Conservation (phyloP, 2,113 vertebrate genomes). For the Rhizomys pruinosus region DNA sequence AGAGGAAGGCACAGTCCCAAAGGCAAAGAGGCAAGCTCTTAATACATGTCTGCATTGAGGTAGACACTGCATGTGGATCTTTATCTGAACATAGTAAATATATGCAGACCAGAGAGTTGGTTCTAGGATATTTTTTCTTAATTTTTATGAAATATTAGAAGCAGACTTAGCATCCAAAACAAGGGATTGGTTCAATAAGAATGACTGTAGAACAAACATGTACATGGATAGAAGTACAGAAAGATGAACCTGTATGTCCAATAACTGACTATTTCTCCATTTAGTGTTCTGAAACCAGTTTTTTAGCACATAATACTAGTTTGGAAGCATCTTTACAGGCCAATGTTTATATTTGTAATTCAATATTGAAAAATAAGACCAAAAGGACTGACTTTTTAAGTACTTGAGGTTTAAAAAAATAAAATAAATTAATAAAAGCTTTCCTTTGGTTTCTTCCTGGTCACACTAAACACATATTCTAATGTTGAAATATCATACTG, state of each 20-base stretch:
- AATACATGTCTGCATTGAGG: background rate
- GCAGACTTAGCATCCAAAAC: background rate
- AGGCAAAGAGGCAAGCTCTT: conserved; percentile 11
- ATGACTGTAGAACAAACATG: background rate
- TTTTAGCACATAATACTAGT: background rate
- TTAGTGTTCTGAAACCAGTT: background rate
- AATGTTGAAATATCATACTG: accelerated
- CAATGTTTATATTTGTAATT: background rate
- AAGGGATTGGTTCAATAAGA: background rate
- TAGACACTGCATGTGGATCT: background rate
- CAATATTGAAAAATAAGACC: background rate
- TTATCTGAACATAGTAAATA: conserved; percentile 31
- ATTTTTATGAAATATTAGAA: background rate
- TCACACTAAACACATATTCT: background rate
- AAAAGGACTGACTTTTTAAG: background rate
- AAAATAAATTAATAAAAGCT: background rate
- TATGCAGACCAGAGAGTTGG: background rate
- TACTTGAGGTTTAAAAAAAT: background rate
- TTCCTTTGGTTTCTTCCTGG: background rate
- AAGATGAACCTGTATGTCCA: background rate
- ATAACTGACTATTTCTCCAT: background rate
- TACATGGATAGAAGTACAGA: background rate
- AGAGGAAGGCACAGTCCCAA: background rate
- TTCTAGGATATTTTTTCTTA: background rate
- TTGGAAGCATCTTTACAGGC: background rate